Conservation (phyloP, 2,888 invertebrate species). For the Actias luna region DNA sequence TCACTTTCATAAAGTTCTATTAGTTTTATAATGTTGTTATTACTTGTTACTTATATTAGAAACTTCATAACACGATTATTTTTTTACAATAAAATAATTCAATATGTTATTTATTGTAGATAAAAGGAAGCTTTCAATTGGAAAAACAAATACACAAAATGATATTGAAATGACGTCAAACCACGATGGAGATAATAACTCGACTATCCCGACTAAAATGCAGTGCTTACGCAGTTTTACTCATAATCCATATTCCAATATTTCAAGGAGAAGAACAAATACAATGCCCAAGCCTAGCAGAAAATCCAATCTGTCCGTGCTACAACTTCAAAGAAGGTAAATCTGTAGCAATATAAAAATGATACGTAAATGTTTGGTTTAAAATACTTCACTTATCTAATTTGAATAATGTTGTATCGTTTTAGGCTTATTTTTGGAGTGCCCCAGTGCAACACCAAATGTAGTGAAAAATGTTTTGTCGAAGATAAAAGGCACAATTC, state of each 20-base stretch:
- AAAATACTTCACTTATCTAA: neutral
- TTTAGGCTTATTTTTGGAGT: conserved; percentile 91
- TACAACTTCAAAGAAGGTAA: conserved; percentile 94
- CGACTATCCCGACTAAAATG: conserved; percentile 67
- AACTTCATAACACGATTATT: no score
- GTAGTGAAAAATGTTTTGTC: conserved; percentile 88
- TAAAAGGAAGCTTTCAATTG: conserved; percentile 27
- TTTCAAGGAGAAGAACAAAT: conserved; percentile 79
- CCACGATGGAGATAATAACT: conserved; percentile 68
- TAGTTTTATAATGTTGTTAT: no score
- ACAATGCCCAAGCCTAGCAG: conserved; percentile 88
- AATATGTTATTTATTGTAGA: conserved; percentile 36
- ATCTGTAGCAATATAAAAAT: conserved; percentile 16
- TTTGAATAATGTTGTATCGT: conserved; percentile 31
- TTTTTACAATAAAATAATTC: neutral
- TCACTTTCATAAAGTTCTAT: no score
- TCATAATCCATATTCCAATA: conserved; percentile 74
- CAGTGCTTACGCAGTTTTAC: conserved; percentile 80
- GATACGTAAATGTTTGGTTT: neutral
- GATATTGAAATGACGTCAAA: conserved; percentile 74
- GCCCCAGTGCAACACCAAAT: conserved; percentile 90
- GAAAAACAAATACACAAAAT: conserved; percentile 62
- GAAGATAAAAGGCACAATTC: conserved; percentile 86
- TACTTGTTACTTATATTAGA: no score
- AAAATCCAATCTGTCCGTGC: conserved; percentile 93